Evolutionary conservation across 1,140 invertebrate genomes (phyloP).

Genomic region (Drosophila equinoxialis): DNA sequence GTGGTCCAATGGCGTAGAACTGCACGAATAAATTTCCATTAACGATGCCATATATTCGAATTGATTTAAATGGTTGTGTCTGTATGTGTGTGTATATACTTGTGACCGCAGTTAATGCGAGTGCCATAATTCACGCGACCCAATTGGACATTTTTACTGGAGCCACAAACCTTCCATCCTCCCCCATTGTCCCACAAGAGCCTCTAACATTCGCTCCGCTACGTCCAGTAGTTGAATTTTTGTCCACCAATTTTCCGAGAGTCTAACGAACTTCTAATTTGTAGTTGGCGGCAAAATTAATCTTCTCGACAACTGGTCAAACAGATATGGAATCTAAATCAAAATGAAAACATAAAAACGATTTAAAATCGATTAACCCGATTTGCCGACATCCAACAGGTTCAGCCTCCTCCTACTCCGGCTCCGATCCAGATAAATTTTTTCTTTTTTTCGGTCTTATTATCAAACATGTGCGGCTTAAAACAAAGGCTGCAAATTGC

Average conservation of each 20-base stretch:
- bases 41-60: slow-evolving; percentile 74
- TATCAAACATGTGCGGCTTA: slow-evolving; percentile 74
- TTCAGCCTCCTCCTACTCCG: slow-evolving; percentile 37
- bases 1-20: slow-evolving; percentile 50
- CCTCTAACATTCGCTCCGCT: too few species aligned
- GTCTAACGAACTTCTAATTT: slow-evolving; percentile 72
- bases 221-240: too few species aligned
- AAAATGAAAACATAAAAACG: slow-evolving; percentile 81
- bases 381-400: slow-evolving; percentile 81
- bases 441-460: slow-evolving; percentile 51
- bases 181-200: too few species aligned
- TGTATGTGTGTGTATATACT: slow-evolving; percentile 34
- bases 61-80: slow-evolving; percentile 76
- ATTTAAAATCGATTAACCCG: slow-evolving; percentile 83
- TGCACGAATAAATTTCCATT: slow-evolving; percentile 79
- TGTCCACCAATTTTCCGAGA: not conserved
- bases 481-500: slow-evolving; percentile 77
- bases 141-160: slow-evolving; percentile 38
- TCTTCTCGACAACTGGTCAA: slow-evolving; percentile 49
- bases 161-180: not conserved
- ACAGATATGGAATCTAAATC: slow-evolving; percentile 35
- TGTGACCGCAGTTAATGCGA: slow-evolving; percentile 60
- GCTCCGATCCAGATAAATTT: slow-evolving; percentile 21
- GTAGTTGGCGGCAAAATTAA: slow-evolving; percentile 61
- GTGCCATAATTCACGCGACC: slow-evolving; percentile 71